These are phyloP conservation scores for Bombus fervidus DNA, from an alignment of 1,140 invertebrate genomes.

Conservation along the genomic window DNA sequence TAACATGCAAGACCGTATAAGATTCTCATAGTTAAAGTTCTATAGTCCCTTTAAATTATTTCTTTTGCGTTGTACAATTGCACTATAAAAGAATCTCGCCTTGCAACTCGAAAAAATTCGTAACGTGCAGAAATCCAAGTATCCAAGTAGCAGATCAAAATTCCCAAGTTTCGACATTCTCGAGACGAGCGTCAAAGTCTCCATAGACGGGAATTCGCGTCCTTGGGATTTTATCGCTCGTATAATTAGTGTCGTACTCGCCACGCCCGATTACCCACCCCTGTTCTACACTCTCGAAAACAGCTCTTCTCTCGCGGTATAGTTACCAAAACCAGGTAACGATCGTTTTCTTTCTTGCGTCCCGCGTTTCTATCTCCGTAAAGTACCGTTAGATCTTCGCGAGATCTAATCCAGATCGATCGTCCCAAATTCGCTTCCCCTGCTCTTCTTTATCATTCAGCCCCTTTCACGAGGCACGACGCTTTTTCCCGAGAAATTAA, in stretches of 20 bases:
- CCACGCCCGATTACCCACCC: conserved; percentile 72
- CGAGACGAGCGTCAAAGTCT: background rate
- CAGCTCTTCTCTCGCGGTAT: too few species aligned
- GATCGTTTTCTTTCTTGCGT: too few species aligned
- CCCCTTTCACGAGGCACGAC: background rate
- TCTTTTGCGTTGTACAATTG: background rate
- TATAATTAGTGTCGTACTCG: conserved; percentile 71
- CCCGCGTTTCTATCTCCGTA: background rate
- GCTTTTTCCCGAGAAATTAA: background rate
- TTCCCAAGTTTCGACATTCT: background rate
- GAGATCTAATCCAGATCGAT: background rate
- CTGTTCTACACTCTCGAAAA: conserved; percentile 18
- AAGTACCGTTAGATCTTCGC: background rate
- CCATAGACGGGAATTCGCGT: conserved; percentile 10
- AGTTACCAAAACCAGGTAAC: background rate
- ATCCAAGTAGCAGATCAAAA: background rate
- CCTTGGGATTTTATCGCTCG: conserved; percentile 58
- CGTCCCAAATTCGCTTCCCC: background rate
- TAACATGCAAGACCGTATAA: too few species aligned
- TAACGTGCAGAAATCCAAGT: background rate
- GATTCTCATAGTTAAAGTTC: too few species aligned
- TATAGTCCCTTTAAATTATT: background rate
- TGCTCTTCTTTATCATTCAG: too few species aligned
- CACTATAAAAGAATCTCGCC: background rate
- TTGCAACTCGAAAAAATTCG: background rate